Base-by-base conservation (phyloP, 2,797 vertebrate genomes). In the Harpagifer antarcticus region DNA sequence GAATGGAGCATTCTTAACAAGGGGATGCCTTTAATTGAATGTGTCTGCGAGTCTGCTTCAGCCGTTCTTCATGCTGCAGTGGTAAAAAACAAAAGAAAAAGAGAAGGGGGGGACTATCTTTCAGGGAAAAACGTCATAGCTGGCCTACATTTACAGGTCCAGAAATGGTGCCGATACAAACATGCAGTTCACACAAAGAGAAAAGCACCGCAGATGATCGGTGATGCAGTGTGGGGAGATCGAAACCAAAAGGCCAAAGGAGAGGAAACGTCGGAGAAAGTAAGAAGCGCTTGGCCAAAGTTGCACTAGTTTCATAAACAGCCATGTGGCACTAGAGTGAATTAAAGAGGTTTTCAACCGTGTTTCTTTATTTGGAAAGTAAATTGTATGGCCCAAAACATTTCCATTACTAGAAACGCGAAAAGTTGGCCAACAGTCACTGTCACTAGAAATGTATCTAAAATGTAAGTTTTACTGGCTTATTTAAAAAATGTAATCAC, bases 61-160 rank as follows among this genome's bases (percentile, higher is more conserved):
- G 31, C 2, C 17, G 5, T 54, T 48, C 3, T 40, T 70, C 17
- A 31, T 37, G 57, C 58, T 66, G 72, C 57, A 63, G 42, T 37
- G 20, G 9, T 2, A 40, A n/a, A n/a, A n/a, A n/a, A 12, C 54
- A 2, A n/a, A 19, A 31, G 12, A 56, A 2, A 20, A n/a, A 43
- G 44, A 3, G 2, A 37, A 37, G 33, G 33, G 33, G n/a, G 1
- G 20, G 57, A 47, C 47, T 10, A 3, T 63, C 12, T 45, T 31
- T 42, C 3, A 1, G n/a, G 55, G 16, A 65, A 69, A 50, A 60
- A 47, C 23, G 33, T 55, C 60, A 37, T 0, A 33, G 40, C 14
- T 77, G 75, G 43, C 78, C 72, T 54, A 76, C 15, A 79, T 76
- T 2, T 66, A 27, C 17, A 68, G 13, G 42, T 61, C 9, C 54